Conservation (phyloP, 1,140 invertebrate genomes). For the Cryptotermes secundus region DNA sequence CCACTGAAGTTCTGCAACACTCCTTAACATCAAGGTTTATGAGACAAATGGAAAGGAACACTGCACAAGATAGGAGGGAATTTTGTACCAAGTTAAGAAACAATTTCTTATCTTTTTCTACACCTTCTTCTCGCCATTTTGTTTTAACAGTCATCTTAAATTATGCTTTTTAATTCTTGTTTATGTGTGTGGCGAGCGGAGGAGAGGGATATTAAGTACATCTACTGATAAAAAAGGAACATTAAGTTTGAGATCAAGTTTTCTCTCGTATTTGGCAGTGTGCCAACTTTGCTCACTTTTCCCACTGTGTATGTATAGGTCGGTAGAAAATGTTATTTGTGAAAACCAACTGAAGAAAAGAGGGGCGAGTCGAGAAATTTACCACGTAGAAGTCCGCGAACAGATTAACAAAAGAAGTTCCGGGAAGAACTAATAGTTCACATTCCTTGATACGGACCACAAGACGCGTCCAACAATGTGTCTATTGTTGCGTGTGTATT, state of each 20-base stretch:
- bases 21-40: background rate
- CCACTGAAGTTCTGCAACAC: background rate
- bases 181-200: too few species aligned
- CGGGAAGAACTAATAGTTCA: too few species aligned
- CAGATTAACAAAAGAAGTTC: too few species aligned
- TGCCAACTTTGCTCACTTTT: conserved; percentile 5
- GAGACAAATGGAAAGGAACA: background rate
- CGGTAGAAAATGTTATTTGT: background rate
- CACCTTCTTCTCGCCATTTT: background rate
- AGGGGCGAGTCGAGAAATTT: background rate
- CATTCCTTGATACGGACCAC: too few species aligned
- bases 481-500: too few species aligned
- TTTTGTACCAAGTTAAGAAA: background rate
- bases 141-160: background rate
- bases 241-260: background rate
- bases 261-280: background rate
- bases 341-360: background rate
- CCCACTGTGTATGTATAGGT: background rate
- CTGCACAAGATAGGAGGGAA: too few species aligned
- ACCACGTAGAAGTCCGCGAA: background rate
- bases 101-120: background rate
- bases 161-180: background rate
- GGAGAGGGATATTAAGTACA: too few species aligned
- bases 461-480: too few species aligned
- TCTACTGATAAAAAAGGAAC: too few species aligned